phyloP scores from a whole-genome alignment of 2,888 invertebrate genomes.

The Alcis repandata region DNA sequence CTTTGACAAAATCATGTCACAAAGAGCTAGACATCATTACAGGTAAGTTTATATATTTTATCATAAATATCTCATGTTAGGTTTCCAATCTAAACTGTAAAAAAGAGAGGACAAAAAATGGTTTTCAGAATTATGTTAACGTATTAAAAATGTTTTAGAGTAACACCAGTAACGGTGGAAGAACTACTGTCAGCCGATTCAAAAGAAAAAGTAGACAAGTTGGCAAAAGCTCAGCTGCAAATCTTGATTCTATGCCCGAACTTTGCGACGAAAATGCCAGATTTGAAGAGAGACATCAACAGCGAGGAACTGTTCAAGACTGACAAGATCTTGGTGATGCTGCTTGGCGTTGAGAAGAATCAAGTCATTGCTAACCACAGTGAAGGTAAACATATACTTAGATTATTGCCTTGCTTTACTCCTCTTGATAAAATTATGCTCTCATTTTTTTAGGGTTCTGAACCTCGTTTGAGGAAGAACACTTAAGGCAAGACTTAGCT shows the following conservation, averaged over 20 bases:
- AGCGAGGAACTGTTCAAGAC: slow-evolving; percentile 88
- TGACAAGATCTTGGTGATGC: slow-evolving; percentile 92
- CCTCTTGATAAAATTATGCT: too few relatives aligned
- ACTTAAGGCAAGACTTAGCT: too few relatives aligned
- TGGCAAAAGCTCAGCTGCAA: slow-evolving; percentile 90
- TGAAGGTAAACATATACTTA: slow-evolving; percentile 80
- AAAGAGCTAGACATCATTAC: slow-evolving; percentile 92
- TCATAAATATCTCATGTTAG: neutral
- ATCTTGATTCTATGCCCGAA: slow-evolving; percentile 93
- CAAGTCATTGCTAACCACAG: slow-evolving; percentile 90
- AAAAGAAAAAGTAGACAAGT: slow-evolving; percentile 82
- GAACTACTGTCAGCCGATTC: slow-evolving; percentile 87
- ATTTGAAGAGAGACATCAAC: slow-evolving; percentile 82
- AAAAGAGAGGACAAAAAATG: too few relatives aligned
- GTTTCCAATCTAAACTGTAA: neutral
- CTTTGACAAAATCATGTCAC: slow-evolving; percentile 94
- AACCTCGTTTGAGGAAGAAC: too few relatives aligned
- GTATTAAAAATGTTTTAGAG: slow-evolving; percentile 78
- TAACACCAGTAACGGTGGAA: slow-evolving; percentile 91
- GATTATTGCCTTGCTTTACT: neutral
- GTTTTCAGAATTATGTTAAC: neutral
- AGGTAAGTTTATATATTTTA: slow-evolving; percentile 81
- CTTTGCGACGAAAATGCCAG: slow-evolving; percentile 88
- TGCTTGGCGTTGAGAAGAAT: slow-evolving; percentile 92
- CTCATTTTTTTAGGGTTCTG: too few relatives aligned